These are phyloP conservation scores for Isurus oxyrinchus DNA, from an alignment of 2,113 vertebrate species.

Conservation along the genomic window DNA sequence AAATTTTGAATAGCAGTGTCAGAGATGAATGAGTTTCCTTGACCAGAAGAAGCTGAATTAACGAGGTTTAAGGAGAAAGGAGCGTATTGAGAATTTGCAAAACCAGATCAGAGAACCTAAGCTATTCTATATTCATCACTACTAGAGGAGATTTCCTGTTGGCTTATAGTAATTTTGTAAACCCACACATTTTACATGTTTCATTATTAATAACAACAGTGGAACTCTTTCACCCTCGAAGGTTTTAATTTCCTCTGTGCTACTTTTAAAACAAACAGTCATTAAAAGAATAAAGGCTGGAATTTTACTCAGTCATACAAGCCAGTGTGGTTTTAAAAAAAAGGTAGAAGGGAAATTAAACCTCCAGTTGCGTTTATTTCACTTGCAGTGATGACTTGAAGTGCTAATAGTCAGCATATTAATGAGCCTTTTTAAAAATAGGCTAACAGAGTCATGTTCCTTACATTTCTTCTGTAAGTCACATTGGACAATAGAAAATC, in stretches of 20 bases:
- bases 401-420: neutral
- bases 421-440: neutral
- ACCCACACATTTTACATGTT: neutral
- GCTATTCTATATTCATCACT: neutral
- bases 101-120: neutral
- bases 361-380: neutral
- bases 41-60: neutral
- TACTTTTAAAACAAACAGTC: neutral
- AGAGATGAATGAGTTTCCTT: neutral
- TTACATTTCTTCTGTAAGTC: neutral
- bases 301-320: neutral
- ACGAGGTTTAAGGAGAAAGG: neutral
- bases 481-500: neutral
- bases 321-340: neutral
- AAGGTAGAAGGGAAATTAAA: neutral
- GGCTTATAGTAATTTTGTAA: neutral
- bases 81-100: neutral
- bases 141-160: neutral
- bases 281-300: neutral
- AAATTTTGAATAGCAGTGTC: neutral
- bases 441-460: neutral
- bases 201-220: neutral
- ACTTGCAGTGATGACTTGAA: neutral
- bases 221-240: neutral
- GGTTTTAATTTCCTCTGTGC: neutral